Conservation (phyloP, 2,888 invertebrate species). For the Portevinia maculata region DNA sequence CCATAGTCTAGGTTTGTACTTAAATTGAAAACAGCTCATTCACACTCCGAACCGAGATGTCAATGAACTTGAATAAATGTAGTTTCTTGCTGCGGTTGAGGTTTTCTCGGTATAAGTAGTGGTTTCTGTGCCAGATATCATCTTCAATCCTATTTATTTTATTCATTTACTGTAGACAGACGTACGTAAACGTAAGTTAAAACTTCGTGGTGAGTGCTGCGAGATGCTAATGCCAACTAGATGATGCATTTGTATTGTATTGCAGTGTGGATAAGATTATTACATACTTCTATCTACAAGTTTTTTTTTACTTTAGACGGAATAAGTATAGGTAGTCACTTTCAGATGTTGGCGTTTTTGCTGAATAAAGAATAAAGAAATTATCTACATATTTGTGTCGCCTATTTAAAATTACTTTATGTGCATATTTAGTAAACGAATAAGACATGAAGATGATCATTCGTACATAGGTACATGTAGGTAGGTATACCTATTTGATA, state of each 20-base stretch:
- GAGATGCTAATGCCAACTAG: conserved; percentile 53
- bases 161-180: conserved; percentile 9
- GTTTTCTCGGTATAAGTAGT: conserved; percentile 42
- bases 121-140: conserved; percentile 58
- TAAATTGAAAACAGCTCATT: conserved; percentile 53
- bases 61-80: conserved; percentile 69
- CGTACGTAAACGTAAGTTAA: conserved; percentile 43
- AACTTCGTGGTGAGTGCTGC: conserved; percentile 34
- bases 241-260: conserved; percentile 32
- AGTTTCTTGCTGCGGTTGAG: conserved; percentile 40
- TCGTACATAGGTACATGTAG: too few species aligned
- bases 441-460: too few species aligned
- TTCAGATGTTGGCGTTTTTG: too few species aligned
- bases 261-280: background rate
- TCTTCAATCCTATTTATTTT: conserved; percentile 62
- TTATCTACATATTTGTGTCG: too few species aligned
- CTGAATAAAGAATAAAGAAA: too few species aligned
- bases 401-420: too few species aligned
- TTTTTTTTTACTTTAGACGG: too few species aligned
- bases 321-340: too few species aligned
- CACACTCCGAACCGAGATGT: conserved; percentile 55
- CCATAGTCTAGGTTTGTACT: conserved; percentile 31
- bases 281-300: too few species aligned
- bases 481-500: too few species aligned
- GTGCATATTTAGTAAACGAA: too few species aligned